Conservation (phyloP, 2,797 vertebrate genomes). For the Sternotherus odoratus region DNA sequence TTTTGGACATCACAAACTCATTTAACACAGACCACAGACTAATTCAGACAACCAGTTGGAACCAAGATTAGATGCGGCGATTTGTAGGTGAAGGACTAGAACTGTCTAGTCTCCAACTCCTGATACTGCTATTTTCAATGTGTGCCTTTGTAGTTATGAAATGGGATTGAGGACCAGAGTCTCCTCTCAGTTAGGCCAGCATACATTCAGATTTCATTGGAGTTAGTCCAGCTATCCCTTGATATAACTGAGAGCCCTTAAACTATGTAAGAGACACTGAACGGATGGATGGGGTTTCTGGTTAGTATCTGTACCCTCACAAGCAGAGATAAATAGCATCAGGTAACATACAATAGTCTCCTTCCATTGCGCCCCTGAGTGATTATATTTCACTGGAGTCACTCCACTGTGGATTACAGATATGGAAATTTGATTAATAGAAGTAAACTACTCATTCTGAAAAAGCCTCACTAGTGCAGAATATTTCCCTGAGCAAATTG, state of each 20-base stretch:
- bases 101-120: conserved; percentile 38
- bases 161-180: neutral
- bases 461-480: neutral
- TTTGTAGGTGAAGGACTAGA: conserved; percentile 21
- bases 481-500: conserved; percentile 21
- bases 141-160: conserved; percentile 26
- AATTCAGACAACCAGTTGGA: neutral
- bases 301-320: accelerated
- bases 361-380: neutral
- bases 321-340: neutral
- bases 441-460: neutral
- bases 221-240: neutral
- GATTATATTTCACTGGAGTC: neutral
- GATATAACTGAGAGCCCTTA: neutral
- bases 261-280: neutral
- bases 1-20: neutral
- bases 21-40: conserved; percentile 2
- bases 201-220: conserved; percentile 54
- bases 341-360: accelerated
- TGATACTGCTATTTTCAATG: neutral
- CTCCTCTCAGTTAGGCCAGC: conserved; percentile 6
- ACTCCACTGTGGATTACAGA: neutral
- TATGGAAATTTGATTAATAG: conserved; percentile 6
- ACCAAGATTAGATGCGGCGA: neutral
- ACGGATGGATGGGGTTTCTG: neutral